Evolutionary conservation across 2,797 vertebrate genomes (phyloP).

Genomic region (Enteromius anoplus): DNA sequence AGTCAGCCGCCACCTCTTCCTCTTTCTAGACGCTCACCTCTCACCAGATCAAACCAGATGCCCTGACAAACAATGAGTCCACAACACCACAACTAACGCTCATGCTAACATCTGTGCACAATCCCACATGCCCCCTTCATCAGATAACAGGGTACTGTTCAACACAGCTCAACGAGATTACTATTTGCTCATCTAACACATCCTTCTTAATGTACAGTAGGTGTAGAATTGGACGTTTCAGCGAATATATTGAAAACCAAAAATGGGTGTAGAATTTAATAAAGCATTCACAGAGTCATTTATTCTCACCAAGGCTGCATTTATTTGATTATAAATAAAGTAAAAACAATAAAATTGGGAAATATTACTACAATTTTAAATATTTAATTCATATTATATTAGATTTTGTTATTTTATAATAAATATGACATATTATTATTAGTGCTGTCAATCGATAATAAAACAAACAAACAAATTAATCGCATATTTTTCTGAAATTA

Average conservation of each 20-base stretch:
- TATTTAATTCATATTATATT: too few relatives aligned
- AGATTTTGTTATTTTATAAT: too few relatives aligned
- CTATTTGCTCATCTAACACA: not conserved
- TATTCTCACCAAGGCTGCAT: not conserved
- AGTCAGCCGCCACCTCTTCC: slow-evolving; percentile 62
- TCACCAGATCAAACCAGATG: slow-evolving; percentile 47
- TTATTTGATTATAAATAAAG: not conserved
- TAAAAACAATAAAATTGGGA: not conserved
- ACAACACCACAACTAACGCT: slow-evolving; percentile 22
- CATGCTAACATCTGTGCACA: slow-evolving; percentile 4
- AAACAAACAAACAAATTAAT: too few relatives aligned
- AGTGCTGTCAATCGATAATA: too few relatives aligned
- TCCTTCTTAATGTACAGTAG: not conserved
- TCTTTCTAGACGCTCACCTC: slow-evolving; percentile 53
- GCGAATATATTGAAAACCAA: not conserved
- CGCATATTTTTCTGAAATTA: too few relatives aligned
- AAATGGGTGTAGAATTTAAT: not conserved
- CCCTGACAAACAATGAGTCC: slow-evolving; percentile 32
- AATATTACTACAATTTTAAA: not conserved
- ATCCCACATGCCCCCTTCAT: not conserved
- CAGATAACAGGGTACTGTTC: not conserved
- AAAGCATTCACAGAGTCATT: not conserved
- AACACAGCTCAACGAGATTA: not conserved
- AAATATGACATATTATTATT: too few relatives aligned
- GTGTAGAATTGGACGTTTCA: slow-evolving; percentile 7